Percentiles rank a stretch among this genome's conserved stretches.
phyloP scores from a whole-genome alignment of 2,888 invertebrate species.

The Lithophane ornitopus region DNA sequence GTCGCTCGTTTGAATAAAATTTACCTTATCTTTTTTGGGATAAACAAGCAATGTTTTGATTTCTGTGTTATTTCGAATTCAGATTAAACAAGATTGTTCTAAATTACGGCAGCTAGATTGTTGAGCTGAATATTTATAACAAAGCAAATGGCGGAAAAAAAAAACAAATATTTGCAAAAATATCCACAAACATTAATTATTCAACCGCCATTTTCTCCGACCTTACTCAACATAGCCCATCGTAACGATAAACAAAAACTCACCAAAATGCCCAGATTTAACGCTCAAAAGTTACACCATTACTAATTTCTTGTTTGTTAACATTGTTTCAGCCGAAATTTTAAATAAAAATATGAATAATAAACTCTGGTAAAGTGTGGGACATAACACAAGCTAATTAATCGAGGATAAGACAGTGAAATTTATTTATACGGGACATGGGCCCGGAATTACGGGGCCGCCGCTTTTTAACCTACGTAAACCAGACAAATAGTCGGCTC shows the following conservation, averaged over 20 bases:
- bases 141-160: background rate
- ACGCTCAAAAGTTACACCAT: conserved; percentile 53
- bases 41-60: conserved; percentile 15
- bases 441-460: conserved; percentile 58
- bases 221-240: conserved; percentile 45
- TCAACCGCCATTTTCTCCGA: conserved; percentile 18
- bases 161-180: conserved; percentile 19
- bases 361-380: conserved; percentile 68
- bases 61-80: conserved; percentile 11
- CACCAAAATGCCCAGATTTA: conserved; percentile 41
- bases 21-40: conserved; percentile 32
- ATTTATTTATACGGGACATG: conserved; percentile 73
- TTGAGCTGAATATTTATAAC: conserved; percentile 15
- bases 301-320: conserved; percentile 59
- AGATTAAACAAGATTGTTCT: conserved; percentile 17
- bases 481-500: conserved; percentile 75
- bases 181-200: conserved; percentile 40
- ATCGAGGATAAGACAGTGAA: conserved; percentile 73
- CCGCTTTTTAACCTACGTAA: conserved; percentile 75
- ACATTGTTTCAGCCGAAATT: conserved; percentile 47
- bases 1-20: conserved; percentile 56
- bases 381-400: conserved; percentile 75
- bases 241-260: conserved; percentile 50
- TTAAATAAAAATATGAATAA: conserved; percentile 71
- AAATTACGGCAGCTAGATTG: conserved; percentile 18